These are phyloP conservation scores for Rattus rattus DNA, from an alignment of 2,113 vertebrate genomes.

Conservation along the genomic window DNA sequence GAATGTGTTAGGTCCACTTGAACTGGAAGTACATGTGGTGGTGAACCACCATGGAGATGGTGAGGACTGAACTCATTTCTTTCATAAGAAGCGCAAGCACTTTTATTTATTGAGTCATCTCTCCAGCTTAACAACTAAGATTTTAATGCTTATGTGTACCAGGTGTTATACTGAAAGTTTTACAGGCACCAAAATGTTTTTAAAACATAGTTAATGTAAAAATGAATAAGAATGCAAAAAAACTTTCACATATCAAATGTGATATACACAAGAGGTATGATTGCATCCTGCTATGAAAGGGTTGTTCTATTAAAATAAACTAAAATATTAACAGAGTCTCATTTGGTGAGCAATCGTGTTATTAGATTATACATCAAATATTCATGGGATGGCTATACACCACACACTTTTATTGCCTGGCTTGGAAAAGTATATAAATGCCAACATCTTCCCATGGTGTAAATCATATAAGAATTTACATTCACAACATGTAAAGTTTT, in stretches of 20 bases:
- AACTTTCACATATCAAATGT: background rate
- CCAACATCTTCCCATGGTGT: background rate
- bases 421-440: background rate
- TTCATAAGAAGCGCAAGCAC: background rate
- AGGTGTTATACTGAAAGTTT: background rate
- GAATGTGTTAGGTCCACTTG: background rate
- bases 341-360: background rate
- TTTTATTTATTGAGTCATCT: background rate
- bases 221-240: background rate
- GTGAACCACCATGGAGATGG: too few relatives aligned
- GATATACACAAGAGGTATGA: background rate
- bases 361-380: slow-evolving; percentile 3
- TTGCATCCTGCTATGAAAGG: background rate
- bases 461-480: background rate
- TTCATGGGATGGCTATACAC: background rate
- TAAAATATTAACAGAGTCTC: background rate
- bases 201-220: background rate
- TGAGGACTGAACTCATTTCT: background rate
- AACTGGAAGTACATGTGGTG: background rate
- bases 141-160: background rate
- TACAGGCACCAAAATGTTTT: background rate
- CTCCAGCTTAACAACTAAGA: background rate
- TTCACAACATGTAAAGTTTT: background rate
- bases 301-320: background rate
- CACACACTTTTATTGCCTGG: background rate